Percentiles rank a stretch among this genome's conserved stretches.
phyloP scores from a whole-genome alignment of 2,113 vertebrate species.

The Thalassoma bifasciatum region DNA sequence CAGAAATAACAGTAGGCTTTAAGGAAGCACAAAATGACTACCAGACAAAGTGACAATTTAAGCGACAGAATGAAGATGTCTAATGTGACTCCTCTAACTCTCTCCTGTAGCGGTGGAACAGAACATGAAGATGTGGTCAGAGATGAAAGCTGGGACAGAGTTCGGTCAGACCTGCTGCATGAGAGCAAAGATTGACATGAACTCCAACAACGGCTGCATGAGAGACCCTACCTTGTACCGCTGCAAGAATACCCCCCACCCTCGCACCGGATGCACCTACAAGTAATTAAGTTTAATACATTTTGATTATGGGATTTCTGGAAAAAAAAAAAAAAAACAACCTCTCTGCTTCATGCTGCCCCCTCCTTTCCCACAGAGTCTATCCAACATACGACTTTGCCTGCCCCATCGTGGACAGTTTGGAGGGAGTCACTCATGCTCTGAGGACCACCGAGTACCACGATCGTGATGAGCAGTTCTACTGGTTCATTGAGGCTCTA shows the following conservation, averaged over 20 bases:
- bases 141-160: slow-evolving; percentile 94
- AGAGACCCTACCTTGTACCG: slow-evolving; percentile 97
- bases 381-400: slow-evolving; percentile 98
- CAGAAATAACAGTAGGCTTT: slow-evolving; percentile 87
- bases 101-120: slow-evolving; percentile 88
- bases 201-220: slow-evolving; percentile 97
- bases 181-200: slow-evolving; percentile 98
- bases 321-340: too few relatives aligned
- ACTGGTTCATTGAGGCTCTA: slow-evolving; percentile 94
- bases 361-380: slow-evolving; percentile 79
- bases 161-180: slow-evolving; percentile 94
- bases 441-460: slow-evolving; percentile 98
- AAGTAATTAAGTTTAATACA: slow-evolving; percentile 82
- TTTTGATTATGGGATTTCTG: too few relatives aligned
- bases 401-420: slow-evolving; percentile 97
- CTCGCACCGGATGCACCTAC: slow-evolving; percentile 91
- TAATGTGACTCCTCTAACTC: not conserved
- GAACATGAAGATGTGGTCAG: slow-evolving; percentile 95
- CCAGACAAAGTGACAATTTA: not conserved
- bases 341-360: not conserved
- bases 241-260: slow-evolving; percentile 94
- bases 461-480: slow-evolving; percentile 97
- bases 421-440: slow-evolving; percentile 96
- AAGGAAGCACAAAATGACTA: not conserved
- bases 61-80: accelerated